Percentiles rank a stretch among this genome's conserved stretches.
Conservation (phyloP, 2,888 invertebrate species). For the Tiliacea aurago region DNA sequence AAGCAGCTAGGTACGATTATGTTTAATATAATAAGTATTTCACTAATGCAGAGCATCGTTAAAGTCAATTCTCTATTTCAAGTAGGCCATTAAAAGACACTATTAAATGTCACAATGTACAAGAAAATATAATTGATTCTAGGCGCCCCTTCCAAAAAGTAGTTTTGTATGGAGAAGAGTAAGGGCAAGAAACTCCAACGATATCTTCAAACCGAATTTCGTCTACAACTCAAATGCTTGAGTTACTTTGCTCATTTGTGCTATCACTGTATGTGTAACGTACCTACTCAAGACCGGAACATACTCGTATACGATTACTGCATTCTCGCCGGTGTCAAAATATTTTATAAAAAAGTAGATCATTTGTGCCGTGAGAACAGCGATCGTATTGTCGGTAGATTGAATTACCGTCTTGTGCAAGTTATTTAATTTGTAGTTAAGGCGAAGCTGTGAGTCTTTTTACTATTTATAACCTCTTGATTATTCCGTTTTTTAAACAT, state of each 20-base stretch:
- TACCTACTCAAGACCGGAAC: slow-evolving; percentile 10
- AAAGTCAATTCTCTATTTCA: neutral
- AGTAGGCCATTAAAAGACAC: neutral
- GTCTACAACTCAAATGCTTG: neutral
- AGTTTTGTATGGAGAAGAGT: neutral
- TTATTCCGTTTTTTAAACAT: neutral
- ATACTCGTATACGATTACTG: slow-evolving; percentile 49
- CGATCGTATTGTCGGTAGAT: slow-evolving; percentile 66
- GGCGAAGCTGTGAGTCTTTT: slow-evolving; percentile 58
- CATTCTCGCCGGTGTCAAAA: slow-evolving; percentile 44
- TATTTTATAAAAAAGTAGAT: slow-evolving; percentile 49
- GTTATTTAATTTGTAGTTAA: slow-evolving; percentile 69
- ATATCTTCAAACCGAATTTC: neutral
- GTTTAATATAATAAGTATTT: neutral
- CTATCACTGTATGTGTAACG: neutral
- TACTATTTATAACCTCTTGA: neutral
- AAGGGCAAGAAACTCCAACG: neutral
- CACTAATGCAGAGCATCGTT: neutral
- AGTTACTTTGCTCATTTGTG: neutral
- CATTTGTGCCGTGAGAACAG: slow-evolving; percentile 61
- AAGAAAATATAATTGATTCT: neutral
- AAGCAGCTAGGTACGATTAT: neutral
- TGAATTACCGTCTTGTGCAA: slow-evolving; percentile 73
- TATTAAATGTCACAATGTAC: neutral
- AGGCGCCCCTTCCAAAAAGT: neutral